Conservation (phyloP, 2,797 vertebrate genomes). For the Nannoperca australis region DNA sequence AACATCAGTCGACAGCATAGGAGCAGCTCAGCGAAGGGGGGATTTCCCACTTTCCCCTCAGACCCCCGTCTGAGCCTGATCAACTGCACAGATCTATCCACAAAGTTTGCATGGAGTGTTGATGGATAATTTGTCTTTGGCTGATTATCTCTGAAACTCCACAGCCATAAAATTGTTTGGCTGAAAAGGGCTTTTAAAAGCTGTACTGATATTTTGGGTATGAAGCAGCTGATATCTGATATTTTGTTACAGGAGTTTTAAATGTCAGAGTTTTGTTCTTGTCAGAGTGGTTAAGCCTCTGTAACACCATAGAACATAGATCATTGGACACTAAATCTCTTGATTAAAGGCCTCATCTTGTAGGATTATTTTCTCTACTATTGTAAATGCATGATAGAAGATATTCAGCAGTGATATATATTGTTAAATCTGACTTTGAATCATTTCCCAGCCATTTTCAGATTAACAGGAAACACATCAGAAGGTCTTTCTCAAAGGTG, state of each 20-base stretch:
- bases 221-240: neutral
- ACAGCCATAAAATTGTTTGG: slow-evolving; percentile 1
- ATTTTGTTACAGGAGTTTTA: neutral
- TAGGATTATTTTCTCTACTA: neutral
- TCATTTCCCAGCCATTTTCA: neutral
- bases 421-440: neutral
- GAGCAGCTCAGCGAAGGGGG: slow-evolving; percentile 46
- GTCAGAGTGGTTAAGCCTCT: slow-evolving; percentile 4
- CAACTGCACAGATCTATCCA: slow-evolving; percentile 31
- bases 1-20: slow-evolving; percentile 61
- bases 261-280: neutral
- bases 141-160: slow-evolving; percentile 42
- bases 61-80: slow-evolving; percentile 58
- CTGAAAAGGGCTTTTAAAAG: slow-evolving; percentile 25
- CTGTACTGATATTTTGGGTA: slow-evolving; percentile 15
- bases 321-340: slow-evolving; percentile 2
- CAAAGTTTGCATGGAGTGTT: slow-evolving; percentile 10
- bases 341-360: neutral
- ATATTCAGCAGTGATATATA: neutral
- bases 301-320: neutral
- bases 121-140: slow-evolving; percentile 31
- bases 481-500: no score
- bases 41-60: slow-evolving; percentile 66
- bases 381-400: neutral
- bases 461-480: no score